These are phyloP conservation scores for Eunapius fragilis DNA, from an alignment of 37 sponge, comb jelly and placozoan genomes.

Conservation along the genomic window DNA sequence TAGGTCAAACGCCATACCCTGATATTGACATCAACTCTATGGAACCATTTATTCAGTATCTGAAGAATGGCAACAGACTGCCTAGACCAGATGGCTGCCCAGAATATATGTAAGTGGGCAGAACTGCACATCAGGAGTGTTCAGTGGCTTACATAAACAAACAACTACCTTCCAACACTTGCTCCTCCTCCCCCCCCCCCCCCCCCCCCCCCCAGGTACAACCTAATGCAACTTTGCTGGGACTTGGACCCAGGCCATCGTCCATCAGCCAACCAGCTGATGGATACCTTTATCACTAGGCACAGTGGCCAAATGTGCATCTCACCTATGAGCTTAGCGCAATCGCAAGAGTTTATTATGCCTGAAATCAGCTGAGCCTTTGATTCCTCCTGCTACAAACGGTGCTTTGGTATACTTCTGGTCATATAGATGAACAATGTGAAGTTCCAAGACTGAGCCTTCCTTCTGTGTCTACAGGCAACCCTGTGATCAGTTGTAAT, in stretches of 20 bases:
- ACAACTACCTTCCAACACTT: not conserved
- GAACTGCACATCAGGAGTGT: not conserved
- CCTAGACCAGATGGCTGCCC: constrained; percentile 30
- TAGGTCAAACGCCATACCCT: constrained; percentile 38
- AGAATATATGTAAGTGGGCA: constrained; percentile 31
- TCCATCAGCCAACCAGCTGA: not conserved
- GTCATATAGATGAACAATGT: no score
- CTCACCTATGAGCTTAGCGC: not conserved
- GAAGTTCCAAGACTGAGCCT: no score
- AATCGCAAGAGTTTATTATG: not conserved
- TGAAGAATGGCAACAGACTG: constrained; percentile 41
- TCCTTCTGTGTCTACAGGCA: no score
- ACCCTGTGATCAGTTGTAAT: no score
- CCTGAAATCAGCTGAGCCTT: not conserved
- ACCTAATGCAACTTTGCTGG: constrained; percentile 40
- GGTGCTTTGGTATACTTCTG: no score
- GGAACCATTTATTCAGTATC: constrained; percentile 9
- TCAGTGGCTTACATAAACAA: no score
- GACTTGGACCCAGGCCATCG: constrained; percentile 4
- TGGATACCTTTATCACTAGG: no score
- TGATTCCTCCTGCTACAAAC: no score
- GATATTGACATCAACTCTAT: not conserved
- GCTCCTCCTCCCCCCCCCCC: not conserved
- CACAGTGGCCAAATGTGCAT: not conserved
- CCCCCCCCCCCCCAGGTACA: not conserved